These are phyloP conservation scores for Nothura maculosa DNA, from an alignment of 2,797 vertebrate genomes.

Conservation along the genomic window DNA sequence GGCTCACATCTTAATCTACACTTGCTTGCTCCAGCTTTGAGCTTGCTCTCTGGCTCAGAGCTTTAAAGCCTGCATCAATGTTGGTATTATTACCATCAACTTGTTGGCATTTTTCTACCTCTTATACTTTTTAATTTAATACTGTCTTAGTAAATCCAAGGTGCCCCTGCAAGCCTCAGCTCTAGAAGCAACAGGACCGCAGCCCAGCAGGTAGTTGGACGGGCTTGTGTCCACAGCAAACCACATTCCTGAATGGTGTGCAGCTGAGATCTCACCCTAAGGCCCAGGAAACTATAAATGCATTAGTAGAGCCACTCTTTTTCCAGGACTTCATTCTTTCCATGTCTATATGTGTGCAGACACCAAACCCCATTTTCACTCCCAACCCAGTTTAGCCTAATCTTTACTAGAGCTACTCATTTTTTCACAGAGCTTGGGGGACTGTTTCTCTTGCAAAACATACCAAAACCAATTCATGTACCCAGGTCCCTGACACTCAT, in stretches of 20 bases:
- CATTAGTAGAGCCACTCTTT: not conserved
- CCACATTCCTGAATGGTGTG: not conserved
- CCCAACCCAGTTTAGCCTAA: not conserved
- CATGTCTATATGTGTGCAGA: not conserved
- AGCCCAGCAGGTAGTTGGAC: accelerated
- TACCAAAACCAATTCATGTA: accelerated
- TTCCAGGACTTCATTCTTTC: not conserved
- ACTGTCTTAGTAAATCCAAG: not conserved
- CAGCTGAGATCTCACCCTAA: accelerated
- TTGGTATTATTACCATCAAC: not conserved
- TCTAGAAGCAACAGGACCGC: not conserved
- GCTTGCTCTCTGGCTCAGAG: not conserved
- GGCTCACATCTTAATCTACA: not conserved
- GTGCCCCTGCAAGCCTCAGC: not conserved
- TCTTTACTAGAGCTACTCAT: not conserved
- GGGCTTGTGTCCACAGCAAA: not conserved
- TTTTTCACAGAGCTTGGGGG: not conserved
- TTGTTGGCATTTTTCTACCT: not conserved
- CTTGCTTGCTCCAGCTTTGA: not conserved
- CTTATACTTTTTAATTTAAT: not conserved
- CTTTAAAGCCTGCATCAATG: not conserved
- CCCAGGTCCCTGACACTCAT: not conserved
- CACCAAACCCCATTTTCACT: not conserved
- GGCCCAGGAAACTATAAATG: not conserved
- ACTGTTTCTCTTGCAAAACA: not conserved